Percentiles rank a stretch among this genome's conserved stretches.
phyloP scores from a whole-genome alignment of 2,113 vertebrate species.

The Microcebus lehilahytsara region DNA sequence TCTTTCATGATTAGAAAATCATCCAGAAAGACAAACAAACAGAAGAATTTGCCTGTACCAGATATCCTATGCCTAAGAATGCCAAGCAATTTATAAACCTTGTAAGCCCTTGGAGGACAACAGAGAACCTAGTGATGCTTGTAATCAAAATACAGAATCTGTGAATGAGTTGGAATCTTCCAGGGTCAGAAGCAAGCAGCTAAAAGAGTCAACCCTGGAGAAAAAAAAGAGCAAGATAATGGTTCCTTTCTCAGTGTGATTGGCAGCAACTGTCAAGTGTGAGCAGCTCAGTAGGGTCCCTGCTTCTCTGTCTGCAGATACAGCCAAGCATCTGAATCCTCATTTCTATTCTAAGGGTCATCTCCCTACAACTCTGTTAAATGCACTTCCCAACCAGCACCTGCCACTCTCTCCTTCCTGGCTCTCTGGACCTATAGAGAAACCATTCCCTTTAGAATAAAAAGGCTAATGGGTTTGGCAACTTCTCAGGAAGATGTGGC shows the following conservation, averaged over 20 bases:
- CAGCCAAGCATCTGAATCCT: not conserved
- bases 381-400: not conserved
- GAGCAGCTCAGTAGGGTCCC: fast-evolving
- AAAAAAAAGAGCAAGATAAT: not conserved
- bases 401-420: not conserved
- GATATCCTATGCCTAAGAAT: not conserved
- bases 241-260: not conserved
- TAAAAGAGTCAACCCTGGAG: not conserved
- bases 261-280: not conserved
- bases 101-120: not conserved
- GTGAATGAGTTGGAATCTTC: not conserved
- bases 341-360: not conserved
- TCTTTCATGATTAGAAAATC: not conserved
- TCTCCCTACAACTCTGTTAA: not conserved
- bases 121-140: not conserved
- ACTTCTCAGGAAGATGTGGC: not conserved
- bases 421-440: not conserved
- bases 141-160: not conserved
- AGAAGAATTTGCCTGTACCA: not conserved
- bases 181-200: not conserved
- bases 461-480: not conserved
- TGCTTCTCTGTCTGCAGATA: not conserved
- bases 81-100: not conserved
- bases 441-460: not conserved
- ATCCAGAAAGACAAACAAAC: not conserved